Percentiles rank a stretch among this genome's conserved stretches.
phyloP scores from a whole-genome alignment of 2,888 invertebrate species.

The Norana najaformis region DNA sequence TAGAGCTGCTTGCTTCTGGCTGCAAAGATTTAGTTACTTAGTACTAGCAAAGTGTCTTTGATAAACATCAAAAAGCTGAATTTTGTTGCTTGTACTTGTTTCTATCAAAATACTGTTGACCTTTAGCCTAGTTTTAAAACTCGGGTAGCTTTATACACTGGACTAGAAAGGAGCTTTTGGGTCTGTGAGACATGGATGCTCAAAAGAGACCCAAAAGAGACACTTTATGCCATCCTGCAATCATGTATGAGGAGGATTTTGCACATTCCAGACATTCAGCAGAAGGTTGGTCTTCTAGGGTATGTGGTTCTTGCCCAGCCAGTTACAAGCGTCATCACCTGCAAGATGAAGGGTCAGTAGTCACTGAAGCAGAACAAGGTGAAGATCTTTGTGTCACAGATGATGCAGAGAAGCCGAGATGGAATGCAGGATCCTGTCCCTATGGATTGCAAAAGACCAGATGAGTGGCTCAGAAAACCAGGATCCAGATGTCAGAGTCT shows the following conservation, averaged over 20 bases:
- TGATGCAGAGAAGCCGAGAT: no score
- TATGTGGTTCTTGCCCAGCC: no score
- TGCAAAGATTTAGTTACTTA: constrained; percentile 13
- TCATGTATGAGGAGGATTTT: background rate
- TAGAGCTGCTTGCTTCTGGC: no score
- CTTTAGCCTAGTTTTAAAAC: background rate
- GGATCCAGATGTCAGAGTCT: no score
- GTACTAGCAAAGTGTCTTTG: constrained; percentile 1
- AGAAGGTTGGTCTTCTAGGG: no score
- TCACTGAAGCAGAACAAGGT: no score
- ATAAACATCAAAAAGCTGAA: background rate
- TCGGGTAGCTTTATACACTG: background rate
- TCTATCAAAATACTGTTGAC: background rate
- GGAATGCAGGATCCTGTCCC: no score
- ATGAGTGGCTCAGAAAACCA: no score
- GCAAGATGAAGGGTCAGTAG: no score
- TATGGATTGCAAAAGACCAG: no score
- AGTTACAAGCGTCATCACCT: no score
- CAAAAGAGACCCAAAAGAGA: background rate
- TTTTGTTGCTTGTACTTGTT: background rate
- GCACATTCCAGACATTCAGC: background rate
- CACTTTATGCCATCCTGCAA: background rate
- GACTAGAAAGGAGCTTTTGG: background rate
- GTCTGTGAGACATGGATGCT: background rate
- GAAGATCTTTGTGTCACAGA: background rate